These are phyloP conservation scores for Temnothorax curvispinosus DNA, from an alignment of 1,140 invertebrate species.

Conservation along the genomic window DNA sequence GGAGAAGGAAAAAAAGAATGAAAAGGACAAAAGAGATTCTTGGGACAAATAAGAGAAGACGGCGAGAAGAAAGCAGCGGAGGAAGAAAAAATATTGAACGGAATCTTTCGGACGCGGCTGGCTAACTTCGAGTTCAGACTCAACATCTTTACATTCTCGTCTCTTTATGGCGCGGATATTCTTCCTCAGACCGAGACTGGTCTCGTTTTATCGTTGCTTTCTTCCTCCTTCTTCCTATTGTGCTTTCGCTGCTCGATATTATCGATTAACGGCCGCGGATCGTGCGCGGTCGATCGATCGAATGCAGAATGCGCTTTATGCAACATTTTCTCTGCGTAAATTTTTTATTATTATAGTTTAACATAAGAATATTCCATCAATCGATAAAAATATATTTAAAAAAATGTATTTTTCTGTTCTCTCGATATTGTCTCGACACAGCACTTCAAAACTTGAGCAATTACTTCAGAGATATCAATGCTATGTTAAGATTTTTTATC, in stretches of 20 bases:
- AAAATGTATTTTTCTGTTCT: neutral
- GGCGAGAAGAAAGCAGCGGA: conserved; percentile 11
- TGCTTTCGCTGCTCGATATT: conserved; percentile 4
- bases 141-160: conserved; percentile 9
- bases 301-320: neutral
- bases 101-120: conserved; percentile 65
- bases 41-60: conserved; percentile 59
- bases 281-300: neutral
- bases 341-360: neutral
- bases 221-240: conserved; percentile 14
- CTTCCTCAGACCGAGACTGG: neutral
- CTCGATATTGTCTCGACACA: neutral
- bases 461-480: too few relatives aligned
- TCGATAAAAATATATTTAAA: neutral
- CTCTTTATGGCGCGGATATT: neutral
- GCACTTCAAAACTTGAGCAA: too few relatives aligned
- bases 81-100: conserved; percentile 37
- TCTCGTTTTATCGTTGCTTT: conserved; percentile 26
- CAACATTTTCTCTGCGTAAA: neutral
- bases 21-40: conserved; percentile 59
- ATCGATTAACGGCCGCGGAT: neutral
- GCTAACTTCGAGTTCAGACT: conserved; percentile 29
- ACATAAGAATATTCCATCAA: neutral
- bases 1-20: conserved; percentile 20
- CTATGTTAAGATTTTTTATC: neutral